A percentile compares a stretch with the other conserved stretches of the same genome.
Conservation (phyloP, 2,113 vertebrate species). For the Dissostichus mawsoni region DNA sequence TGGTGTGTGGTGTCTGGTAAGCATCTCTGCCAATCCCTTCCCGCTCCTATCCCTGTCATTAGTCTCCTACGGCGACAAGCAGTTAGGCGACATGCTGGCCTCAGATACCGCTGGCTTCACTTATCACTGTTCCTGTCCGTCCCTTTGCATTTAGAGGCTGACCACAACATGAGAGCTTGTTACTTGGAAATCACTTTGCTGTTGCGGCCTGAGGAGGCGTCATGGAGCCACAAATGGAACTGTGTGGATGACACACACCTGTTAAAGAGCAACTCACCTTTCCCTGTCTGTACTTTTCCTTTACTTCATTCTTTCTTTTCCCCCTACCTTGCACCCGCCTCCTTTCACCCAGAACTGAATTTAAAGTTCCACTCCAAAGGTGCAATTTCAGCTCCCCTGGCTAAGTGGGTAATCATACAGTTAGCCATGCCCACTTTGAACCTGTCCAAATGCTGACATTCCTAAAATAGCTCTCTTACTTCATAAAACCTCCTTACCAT, state of each 20-base stretch:
- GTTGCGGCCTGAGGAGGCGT: constrained; percentile 13
- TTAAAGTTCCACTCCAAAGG: constrained; percentile 75
- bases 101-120: constrained; percentile 34
- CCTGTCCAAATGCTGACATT: constrained; percentile 66
- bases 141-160: constrained; percentile 21
- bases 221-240: constrained; percentile 20
- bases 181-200: constrained; percentile 1
- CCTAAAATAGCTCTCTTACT: constrained; percentile 58
- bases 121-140: constrained; percentile 44
- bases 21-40: constrained; percentile 57
- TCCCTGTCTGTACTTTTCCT: constrained; percentile 29
- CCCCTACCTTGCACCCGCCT: constrained; percentile 52
- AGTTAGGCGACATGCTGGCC: constrained; percentile 38
- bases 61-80: constrained; percentile 44
- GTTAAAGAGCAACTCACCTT: constrained; percentile 32
- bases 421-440: constrained; percentile 72
- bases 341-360: constrained; percentile 65
- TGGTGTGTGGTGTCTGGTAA: constrained; percentile 67
- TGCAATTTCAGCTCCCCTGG: constrained; percentile 76
- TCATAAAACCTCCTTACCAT: constrained; percentile 60
- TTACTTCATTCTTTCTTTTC: constrained; percentile 37
- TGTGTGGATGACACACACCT: constrained; percentile 52
- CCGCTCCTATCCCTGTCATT: constrained; percentile 67
- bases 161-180: constrained; percentile 30
- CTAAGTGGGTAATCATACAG: constrained; percentile 79